phyloP scores from a whole-genome alignment of 2,888 invertebrate genomes.

The Ochropacha duplaris region DNA sequence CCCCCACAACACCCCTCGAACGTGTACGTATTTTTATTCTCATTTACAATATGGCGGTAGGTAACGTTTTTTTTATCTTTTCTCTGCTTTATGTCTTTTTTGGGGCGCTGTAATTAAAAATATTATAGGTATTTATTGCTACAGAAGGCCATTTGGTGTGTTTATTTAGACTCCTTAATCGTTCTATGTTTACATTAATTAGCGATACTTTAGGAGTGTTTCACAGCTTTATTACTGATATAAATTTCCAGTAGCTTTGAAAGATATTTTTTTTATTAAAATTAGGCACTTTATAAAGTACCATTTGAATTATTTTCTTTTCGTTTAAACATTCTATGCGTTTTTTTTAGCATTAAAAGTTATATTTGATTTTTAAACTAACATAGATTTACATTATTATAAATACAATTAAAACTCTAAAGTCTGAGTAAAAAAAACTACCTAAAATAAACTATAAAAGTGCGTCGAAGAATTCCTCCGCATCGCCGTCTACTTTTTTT shows the following conservation, averaged over 20 bases:
- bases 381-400: too few relatives aligned
- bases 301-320: not conserved
- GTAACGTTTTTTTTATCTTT: conserved; percentile 67
- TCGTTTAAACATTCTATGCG: too few relatives aligned
- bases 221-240: conserved; percentile 72
- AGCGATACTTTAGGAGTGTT: conserved; percentile 77
- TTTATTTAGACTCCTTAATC: conserved; percentile 76
- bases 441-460: too few relatives aligned
- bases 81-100: conserved; percentile 76
- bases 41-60: conserved; percentile 72
- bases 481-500: too few relatives aligned
- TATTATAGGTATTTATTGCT: conserved; percentile 81
- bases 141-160: conserved; percentile 69
- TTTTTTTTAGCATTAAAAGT: too few relatives aligned
- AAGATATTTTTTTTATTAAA: conserved; percentile 27
- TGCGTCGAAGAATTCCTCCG: too few relatives aligned
- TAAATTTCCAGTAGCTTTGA: conserved; percentile 63
- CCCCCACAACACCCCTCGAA: conserved; percentile 15
- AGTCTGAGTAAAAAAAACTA: too few relatives aligned
- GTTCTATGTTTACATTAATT: conserved; percentile 81
- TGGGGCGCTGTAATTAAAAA: conserved; percentile 74
- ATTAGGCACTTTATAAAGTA: not conserved
- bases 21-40: conserved; percentile 54
- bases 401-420: too few relatives aligned
- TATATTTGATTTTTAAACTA: too few relatives aligned